A percentile compares a stretch with the other conserved stretches of the same genome.
These are phyloP conservation scores for Auanema freiburgensis DNA, from an alignment of 2,888 invertebrate species.

Conservation along the genomic window DNA sequence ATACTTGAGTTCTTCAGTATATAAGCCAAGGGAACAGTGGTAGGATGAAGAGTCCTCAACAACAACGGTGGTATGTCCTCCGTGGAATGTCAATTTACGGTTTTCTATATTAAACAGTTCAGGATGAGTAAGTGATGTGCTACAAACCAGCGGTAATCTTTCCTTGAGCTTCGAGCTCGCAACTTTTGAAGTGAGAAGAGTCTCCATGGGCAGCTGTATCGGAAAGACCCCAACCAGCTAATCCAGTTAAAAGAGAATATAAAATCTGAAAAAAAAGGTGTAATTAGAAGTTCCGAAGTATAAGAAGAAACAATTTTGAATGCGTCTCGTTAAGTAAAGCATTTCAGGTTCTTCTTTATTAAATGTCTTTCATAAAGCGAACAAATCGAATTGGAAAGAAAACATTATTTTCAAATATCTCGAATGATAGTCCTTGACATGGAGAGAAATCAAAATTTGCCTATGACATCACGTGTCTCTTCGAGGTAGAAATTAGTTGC, in stretches of 20 bases:
- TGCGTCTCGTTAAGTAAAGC: not conserved
- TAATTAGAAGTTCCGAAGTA: not conserved
- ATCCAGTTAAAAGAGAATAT: constrained; percentile 52
- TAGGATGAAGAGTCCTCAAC: constrained; percentile 62
- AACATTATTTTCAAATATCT: not conserved
- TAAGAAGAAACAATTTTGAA: not conserved
- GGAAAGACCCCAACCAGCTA: constrained; percentile 57
- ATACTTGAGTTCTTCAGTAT: constrained; percentile 64
- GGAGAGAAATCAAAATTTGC: no score
- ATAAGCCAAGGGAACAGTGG: constrained; percentile 62
- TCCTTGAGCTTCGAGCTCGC: constrained; percentile 61
- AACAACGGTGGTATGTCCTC: constrained; percentile 52
- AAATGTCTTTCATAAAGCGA: not conserved
- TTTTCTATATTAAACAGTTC: constrained; percentile 42
- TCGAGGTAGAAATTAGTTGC: constrained; percentile 2
- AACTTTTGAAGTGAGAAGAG: constrained; percentile 52
- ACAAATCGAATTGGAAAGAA: not conserved
- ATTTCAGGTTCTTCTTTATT: constrained; percentile 1
- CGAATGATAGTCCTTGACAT: not conserved
- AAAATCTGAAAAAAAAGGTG: constrained; percentile 49
- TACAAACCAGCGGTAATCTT: constrained; percentile 53
- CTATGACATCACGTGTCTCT: no score
- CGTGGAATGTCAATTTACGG: constrained; percentile 53
- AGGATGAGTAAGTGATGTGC: not conserved
- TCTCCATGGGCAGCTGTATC: constrained; percentile 58